Base-by-base conservation (phyloP, 2,113 vertebrate genomes). In the Sarotherodon lohbergeri region DNA sequence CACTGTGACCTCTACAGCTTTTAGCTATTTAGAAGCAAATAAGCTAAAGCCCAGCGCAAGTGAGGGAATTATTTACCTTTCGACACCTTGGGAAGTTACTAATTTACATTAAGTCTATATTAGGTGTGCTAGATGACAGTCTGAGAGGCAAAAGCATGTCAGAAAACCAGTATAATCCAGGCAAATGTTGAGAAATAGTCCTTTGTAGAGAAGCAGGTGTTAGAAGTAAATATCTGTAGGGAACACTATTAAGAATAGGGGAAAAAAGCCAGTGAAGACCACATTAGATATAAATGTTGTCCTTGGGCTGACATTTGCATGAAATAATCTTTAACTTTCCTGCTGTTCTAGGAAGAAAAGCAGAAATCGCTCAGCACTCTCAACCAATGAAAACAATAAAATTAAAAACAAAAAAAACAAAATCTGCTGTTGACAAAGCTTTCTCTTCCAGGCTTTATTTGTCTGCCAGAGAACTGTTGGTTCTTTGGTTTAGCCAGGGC, bases 311-410 rank as follows among this genome's bases (percentile, higher is more conserved):
- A 92, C 89, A 90, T 92, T 88, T 55, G 61, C 68, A 9, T 50
- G 63, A 83, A 88, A 86, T 87, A 87, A 90, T 91, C 71, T 92
- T 84, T 90, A 81, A 93, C 92, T 90, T 89, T 86, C 88, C 87
- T 81, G 85, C 84, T 89, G 88, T 63, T 94, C 54, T 7, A 3
- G 86, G 52, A 87, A 79, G 81, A 91, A 91, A 94, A 76, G 85
- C 41, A 85, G 36, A 57, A 88, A 86, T 48, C 24, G 32, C 29
- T 80, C 63, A 7, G 43, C 78, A 79, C 87, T 82, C 89, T 56
- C 55, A 3, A 83, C 76, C 71, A 81, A 57, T 55, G 57, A 89
- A 80, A 87, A 89, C 87, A 89, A 93, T 78, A 88, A 76, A 66
- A 66, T 66, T 22, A 8, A 66, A 66, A 39, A 39, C 1, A 80